A percentile compares a stretch with the other conserved stretches of the same genome.
Conservation (phyloP, 2,888 invertebrate species). For the Torymus texanus region DNA sequence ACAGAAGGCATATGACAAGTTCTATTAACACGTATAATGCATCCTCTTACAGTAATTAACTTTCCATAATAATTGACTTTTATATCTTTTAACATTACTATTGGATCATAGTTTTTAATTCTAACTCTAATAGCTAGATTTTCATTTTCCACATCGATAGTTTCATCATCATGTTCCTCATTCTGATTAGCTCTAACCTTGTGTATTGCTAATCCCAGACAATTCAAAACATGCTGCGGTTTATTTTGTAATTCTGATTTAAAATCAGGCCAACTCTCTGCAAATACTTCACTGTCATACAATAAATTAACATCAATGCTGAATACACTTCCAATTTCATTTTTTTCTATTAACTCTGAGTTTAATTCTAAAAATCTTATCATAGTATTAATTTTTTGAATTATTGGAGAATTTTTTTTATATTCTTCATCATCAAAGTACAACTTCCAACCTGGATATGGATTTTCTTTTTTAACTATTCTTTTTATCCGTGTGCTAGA, state of each 20-base stretch:
- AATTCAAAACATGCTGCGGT: slow-evolving; percentile 82
- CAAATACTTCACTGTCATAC: slow-evolving; percentile 78
- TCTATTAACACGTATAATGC: slow-evolving; percentile 87
- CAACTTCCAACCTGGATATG: slow-evolving; percentile 84
- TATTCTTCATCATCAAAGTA: slow-evolving; percentile 84
- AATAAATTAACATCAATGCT: slow-evolving; percentile 79
- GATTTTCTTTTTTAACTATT: slow-evolving; percentile 59
- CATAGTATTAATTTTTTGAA: slow-evolving; percentile 77
- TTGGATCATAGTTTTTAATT: slow-evolving; percentile 81
- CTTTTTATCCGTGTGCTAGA: slow-evolving; percentile 39
- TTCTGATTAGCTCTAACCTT: slow-evolving; percentile 76
- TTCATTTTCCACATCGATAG: slow-evolving; percentile 68
- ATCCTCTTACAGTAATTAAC: slow-evolving; percentile 88
- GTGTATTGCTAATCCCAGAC: slow-evolving; percentile 87
- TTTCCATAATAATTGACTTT: slow-evolving; percentile 86
- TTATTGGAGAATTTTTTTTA: slow-evolving; percentile 75
- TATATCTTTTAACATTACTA: slow-evolving; percentile 82
- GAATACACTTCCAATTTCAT: slow-evolving; percentile 79
- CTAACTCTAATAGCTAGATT: slow-evolving; percentile 77
- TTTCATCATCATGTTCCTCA: slow-evolving; percentile 31
- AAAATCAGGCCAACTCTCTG: slow-evolving; percentile 80
- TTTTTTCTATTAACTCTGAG: slow-evolving; percentile 76
- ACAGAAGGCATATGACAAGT: slow-evolving; percentile 84
- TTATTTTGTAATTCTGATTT: slow-evolving; percentile 81
- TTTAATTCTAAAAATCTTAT: slow-evolving; percentile 78